Base-by-base conservation (phyloP, 2,797 vertebrate species). In the Apodemus agrarius region DNA sequence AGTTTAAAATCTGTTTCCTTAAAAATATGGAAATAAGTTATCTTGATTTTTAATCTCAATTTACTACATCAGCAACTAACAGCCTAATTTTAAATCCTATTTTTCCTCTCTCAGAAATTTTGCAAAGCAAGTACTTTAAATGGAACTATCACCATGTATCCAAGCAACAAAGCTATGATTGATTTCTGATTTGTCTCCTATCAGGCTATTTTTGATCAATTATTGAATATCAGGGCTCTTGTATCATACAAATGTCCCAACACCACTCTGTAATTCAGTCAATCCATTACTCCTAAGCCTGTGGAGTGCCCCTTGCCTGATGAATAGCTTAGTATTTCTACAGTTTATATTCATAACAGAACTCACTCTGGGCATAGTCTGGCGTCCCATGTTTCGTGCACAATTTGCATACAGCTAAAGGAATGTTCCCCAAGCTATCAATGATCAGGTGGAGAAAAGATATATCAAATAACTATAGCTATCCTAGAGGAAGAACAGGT, bases 401-500 rank as follows among this genome's bases (percentile, higher is more conserved):
- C 97, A 95, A 22, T 97, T 98, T 97, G 72, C 95, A 97, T 95
- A 40, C 0, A 95, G 87, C 96, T 98, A 91, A 98, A 97, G 93
- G 96, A 95, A 96, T 80, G 95, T 96, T 88, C 49, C 90, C 81
- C 78, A 37, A 72, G 34, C 26, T 96, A 98, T 96, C 90, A 97
- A 97, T 96, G 96, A 97, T 98, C 96, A 96, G 81, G 72, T 97
- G 82, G 67, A 91, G 74, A 98, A 97, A 59, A 97, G 95, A 98
- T 97, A 90, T 49, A 97, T 98, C 96, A 98, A 95, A 97, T 87
- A 98, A 98, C 96, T 95, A 54, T 57, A 98, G 94, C 80, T 97
- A 97, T 98, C 97, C 97, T 98, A 90, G 86, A 98, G 97, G 97
- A 98, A 98, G 97, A 98, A 97, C 95, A 98, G 94, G 97, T 98